phyloP scores from a whole-genome alignment of 2,888 invertebrate genomes.

The Andrena bucephala region DNA sequence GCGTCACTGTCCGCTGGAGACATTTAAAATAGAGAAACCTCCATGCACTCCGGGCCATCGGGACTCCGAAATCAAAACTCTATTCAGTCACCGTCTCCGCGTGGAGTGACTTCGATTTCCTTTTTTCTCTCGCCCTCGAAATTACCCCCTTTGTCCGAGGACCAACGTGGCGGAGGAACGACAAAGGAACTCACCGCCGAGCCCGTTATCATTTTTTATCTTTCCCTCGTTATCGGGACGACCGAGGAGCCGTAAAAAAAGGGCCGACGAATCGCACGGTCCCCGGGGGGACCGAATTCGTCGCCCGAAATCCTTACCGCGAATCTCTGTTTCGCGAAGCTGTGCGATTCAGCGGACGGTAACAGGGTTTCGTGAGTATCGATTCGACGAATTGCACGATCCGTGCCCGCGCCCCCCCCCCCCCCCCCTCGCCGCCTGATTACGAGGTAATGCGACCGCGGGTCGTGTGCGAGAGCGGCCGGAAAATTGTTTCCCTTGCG shows the following conservation, averaged over 20 bases:
- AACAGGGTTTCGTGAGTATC: background rate
- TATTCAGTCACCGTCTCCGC: constrained; percentile 50
- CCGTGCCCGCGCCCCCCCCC: background rate
- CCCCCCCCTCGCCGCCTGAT: background rate
- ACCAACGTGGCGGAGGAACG: constrained; percentile 38
- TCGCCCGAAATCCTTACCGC: background rate
- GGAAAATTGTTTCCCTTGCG: constrained; percentile 8
- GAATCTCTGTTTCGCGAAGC: constrained; percentile 12
- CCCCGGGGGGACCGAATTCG: background rate
- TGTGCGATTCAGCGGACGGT: background rate
- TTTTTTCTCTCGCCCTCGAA: constrained; percentile 37
- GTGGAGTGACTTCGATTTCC: constrained; percentile 37
- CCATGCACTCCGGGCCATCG: background rate
- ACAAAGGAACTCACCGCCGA: constrained; percentile 45
- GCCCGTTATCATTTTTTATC: constrained; percentile 57
- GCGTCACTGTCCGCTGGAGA: background rate
- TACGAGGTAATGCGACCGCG: background rate
- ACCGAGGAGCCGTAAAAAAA: constrained; percentile 18
- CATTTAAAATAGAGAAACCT: constrained; percentile 35
- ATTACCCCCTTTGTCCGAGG: constrained; percentile 51
- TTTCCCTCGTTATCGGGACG: constrained; percentile 49
- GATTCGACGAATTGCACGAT: background rate
- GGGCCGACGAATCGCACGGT: background rate
- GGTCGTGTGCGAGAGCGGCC: background rate
- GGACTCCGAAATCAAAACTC: constrained; percentile 64